Base-by-base conservation (phyloP, 2,888 invertebrate genomes). In the Meiosimyza decipiens region DNA sequence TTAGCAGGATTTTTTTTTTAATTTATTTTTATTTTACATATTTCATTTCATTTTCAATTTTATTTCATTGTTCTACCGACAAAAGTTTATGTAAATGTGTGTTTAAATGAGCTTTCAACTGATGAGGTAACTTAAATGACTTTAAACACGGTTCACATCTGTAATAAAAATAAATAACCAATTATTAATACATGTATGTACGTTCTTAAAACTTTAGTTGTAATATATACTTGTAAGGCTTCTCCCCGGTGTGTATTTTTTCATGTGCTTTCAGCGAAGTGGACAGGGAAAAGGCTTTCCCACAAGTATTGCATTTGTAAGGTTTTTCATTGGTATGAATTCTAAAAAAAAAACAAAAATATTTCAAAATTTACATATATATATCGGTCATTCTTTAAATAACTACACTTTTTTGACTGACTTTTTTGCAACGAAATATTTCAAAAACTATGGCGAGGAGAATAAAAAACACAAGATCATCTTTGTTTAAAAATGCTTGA, bases 321-420 rank as follows among this genome's bases (percentile, higher is more conserved):
- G 85, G 85, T 12, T 81, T 79, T 73, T 85, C 85, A 74, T 85
- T 85, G 0, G 86, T 86, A 63, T 86, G 86, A 69, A 81, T 81
- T 18, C 85, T 85, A 16, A 16, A 72, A 71, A 22, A 40, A 9
- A 7, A 7, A 22, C 22, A 22, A 22, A 28, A 4, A 4, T 28
- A 28, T 28, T 22, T 28, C 28, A 28, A 3, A 28, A 28, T 28
- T 28, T 28, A 22, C 22, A 22, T 22, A 28, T 28, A 28, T 28
- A 28, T 28, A 28, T 28, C 28, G 28, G 4, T 28, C 4, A 28
- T 28, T 28, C 28, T 28, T 28, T 28, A 28, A 28, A 28, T 28
- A 28, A 28, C 28, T 28, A 28, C 28, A 28, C 28, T 28, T 28
- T 0, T 28, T 28, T 28, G 28, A 22, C 1, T 22, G 22, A 28